Evolutionary conservation across 2,888 invertebrate genomes (phyloP).

Genomic region (Muschampia plurimacula): DNA sequence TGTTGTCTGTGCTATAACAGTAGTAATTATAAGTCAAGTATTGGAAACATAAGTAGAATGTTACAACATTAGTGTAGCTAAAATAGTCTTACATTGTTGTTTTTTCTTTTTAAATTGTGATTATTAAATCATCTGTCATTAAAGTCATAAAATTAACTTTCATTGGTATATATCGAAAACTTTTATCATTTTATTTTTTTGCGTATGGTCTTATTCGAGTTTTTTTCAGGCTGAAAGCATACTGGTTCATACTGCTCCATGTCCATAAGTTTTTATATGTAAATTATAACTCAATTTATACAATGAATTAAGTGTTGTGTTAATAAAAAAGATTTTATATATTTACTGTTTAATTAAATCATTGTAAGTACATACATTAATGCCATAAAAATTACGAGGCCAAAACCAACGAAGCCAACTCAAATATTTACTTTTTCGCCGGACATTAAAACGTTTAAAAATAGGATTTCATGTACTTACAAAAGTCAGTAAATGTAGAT

Average conservation of each 20-base stretch:
- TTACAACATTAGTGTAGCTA: too few relatives aligned
- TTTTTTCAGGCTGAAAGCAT: background rate
- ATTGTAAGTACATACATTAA: background rate
- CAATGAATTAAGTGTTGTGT: background rate
- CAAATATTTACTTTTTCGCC: constrained; percentile 7
- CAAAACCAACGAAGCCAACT: background rate
- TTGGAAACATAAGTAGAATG: too few relatives aligned
- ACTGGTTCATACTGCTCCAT: background rate
- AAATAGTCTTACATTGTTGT: too few relatives aligned
- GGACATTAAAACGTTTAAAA: background rate
- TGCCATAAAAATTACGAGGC: constrained; percentile 1
- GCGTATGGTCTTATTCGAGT: too few relatives aligned
- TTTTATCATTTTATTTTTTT: background rate
- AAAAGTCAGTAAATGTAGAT: background rate
- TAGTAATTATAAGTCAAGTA: too few relatives aligned
- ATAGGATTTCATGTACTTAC: background rate
- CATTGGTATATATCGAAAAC: too few relatives aligned
- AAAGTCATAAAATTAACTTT: too few relatives aligned
- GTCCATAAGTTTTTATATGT: background rate
- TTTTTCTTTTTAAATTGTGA: too few relatives aligned
- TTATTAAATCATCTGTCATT: too few relatives aligned
- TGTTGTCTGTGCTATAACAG: too few relatives aligned
- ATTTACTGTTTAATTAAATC: background rate
- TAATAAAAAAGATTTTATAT: background rate
- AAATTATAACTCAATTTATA: background rate